phyloP scores from a whole-genome alignment of 2,888 invertebrate species.

The Taenaris catops region DNA sequence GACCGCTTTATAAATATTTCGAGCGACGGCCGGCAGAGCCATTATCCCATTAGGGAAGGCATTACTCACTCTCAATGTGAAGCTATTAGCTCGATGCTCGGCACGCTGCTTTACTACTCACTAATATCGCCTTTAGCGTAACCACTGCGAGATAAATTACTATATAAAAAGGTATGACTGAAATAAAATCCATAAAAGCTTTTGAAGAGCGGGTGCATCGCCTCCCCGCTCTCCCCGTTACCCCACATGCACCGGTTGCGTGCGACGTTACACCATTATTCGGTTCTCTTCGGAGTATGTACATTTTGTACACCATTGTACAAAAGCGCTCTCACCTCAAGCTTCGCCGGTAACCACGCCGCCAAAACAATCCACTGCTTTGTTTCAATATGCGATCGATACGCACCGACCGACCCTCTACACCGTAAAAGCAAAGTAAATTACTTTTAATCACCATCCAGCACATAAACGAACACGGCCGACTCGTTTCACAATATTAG shows the following conservation, averaged over 20 bases:
- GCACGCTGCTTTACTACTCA: constrained; percentile 16
- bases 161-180: constrained; percentile 12
- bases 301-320: constrained; percentile 31
- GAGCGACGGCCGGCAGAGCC: constrained; percentile 49
- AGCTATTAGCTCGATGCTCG: constrained; percentile 44
- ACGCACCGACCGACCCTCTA: constrained; percentile 57
- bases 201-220: constrained; percentile 24
- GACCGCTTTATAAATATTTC: constrained; percentile 72
- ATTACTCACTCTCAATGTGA: constrained; percentile 68
- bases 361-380: constrained; percentile 65
- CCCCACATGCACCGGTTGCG: constrained; percentile 28
- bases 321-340: constrained; percentile 47
- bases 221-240: constrained; percentile 27
- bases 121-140: constrained; percentile 13
- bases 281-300: constrained; percentile 20
- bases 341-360: constrained; percentile 41
- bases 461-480: constrained; percentile 66
- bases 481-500: constrained; percentile 58
- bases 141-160: constrained; percentile 13
- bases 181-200: constrained; percentile 23
- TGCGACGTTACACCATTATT: constrained; percentile 21
- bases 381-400: constrained; percentile 69
- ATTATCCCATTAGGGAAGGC: constrained; percentile 74
- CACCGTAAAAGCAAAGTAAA: constrained; percentile 73
- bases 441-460: constrained; percentile 76